Conservation (phyloP, 2,113 vertebrate genomes). For the Platycercus adscitus region DNA sequence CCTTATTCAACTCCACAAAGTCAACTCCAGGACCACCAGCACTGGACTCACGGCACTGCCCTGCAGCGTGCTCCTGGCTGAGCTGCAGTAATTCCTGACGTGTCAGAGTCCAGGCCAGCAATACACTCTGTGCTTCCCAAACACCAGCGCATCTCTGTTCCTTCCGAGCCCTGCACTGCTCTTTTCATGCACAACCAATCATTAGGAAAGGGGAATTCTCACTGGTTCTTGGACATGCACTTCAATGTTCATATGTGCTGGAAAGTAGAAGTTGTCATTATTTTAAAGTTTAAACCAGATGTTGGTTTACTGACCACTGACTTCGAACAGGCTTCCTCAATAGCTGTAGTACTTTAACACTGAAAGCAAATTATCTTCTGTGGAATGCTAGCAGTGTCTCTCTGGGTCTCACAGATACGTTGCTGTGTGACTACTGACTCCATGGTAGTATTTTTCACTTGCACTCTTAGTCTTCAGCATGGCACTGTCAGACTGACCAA, state of each 20-base stretch:
- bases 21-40: not conserved
- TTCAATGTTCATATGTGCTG: not conserved
- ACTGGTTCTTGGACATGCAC: not conserved
- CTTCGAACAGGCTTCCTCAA: not conserved
- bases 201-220: not conserved
- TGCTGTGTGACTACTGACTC: not conserved
- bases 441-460: not conserved
- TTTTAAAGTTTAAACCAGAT: not conserved
- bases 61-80: not conserved
- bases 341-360: not conserved
- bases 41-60: rapidly evolving
- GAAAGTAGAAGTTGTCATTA: not conserved
- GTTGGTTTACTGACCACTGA: not conserved
- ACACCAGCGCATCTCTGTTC: not conserved
- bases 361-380: not conserved
- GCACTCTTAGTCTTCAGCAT: not conserved
- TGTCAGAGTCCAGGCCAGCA: not conserved
- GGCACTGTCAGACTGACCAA: not conserved
- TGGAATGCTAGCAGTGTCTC: not conserved
- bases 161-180: not conserved
- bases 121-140: not conserved
- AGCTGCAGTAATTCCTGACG: rapidly evolving
- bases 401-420: not conserved
- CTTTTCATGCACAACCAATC: too few species aligned
- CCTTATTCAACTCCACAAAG: rapidly evolving